Base-by-base conservation (phyloP, 2,888 invertebrate genomes). In the Tortrix viridana region DNA sequence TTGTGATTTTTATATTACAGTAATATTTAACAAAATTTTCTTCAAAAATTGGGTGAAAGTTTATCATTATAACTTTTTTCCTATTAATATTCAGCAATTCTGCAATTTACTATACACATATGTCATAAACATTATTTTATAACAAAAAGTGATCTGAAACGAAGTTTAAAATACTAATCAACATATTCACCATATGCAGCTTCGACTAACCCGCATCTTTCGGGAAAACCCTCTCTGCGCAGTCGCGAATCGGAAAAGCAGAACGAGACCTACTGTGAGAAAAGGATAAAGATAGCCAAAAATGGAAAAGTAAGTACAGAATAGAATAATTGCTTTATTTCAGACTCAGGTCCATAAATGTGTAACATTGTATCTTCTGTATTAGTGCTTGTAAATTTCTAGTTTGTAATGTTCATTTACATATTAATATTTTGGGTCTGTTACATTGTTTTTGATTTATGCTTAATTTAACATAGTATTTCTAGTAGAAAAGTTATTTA, bases 191-290 rank as follows among this genome's bases (percentile, higher is more conserved):
- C 75, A 58, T 89, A 90, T 71, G 85, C 72, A 89, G 87, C 90
- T 90, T 88, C 89, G 74, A 90, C 74, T 75, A 77, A 66, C 73
- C 74, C 78, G 74, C 76, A 81, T 83, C 84, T 85, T 86, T 86
- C 77, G 85, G 84, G 85, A 83, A 86, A 88, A 82, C 61, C 78
- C 71, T 71, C 68, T 73, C n/a, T 53, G 82, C 92, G 91, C 91
- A 88, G 64, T 87, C 87, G 89, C 76, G 77, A 81, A 83, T 83
- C 77, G 81, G 84, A 81, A 87, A 85, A 86, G 70, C 67, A 22
- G 79, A 85, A 71, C n/a, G 80, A 75, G 83, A 85, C 47, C 65
- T 72, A 73, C 65, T 78, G 61, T 59, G 60, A 63, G 77, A 89
- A 62, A 67, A 78, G 76, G 85, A 86, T 59, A 23, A 67, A 56